These are phyloP conservation scores for Lamproptera curius DNA, from an alignment of 2,888 invertebrate species.

Conservation along the genomic window DNA sequence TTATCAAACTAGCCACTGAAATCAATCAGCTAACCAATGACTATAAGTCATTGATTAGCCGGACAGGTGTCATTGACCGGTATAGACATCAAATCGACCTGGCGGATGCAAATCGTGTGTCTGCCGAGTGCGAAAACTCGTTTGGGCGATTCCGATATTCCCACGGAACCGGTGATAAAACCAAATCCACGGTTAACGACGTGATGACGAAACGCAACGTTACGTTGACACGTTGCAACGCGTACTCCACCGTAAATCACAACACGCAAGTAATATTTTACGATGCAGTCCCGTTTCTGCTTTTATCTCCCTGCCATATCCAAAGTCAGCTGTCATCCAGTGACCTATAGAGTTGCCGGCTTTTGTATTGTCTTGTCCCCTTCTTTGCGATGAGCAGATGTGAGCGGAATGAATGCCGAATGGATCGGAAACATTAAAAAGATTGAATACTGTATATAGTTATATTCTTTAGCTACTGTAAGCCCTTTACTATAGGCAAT, in stretches of 20 bases:
- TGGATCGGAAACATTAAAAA: constrained; percentile 6
- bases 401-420: constrained; percentile 1
- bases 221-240: not conserved
- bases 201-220: constrained; percentile 14
- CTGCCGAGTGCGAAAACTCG: constrained; percentile 17
- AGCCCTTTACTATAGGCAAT: too few species aligned
- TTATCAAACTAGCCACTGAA: too few species aligned
- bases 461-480: not conserved
- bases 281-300: not conserved
- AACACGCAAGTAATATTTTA: not conserved
- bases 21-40: too few species aligned
- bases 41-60: too few species aligned
- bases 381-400: constrained; percentile 11
- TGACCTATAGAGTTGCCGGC: constrained; percentile 15
- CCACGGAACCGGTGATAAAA: constrained; percentile 26
- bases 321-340: constrained; percentile 19
- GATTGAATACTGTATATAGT: not conserved
- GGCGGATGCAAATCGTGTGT: constrained; percentile 13
- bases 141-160: constrained; percentile 20
- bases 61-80: constrained; percentile 10
- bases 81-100: constrained; percentile 3
- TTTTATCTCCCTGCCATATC: constrained; percentile 5
- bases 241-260: constrained; percentile 1
- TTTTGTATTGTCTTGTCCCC: constrained; percentile 16
- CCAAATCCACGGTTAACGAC: constrained; percentile 14